These are phyloP conservation scores for Carpatolechia fugitivella DNA, from an alignment of 2,888 invertebrate species.

Conservation along the genomic window DNA sequence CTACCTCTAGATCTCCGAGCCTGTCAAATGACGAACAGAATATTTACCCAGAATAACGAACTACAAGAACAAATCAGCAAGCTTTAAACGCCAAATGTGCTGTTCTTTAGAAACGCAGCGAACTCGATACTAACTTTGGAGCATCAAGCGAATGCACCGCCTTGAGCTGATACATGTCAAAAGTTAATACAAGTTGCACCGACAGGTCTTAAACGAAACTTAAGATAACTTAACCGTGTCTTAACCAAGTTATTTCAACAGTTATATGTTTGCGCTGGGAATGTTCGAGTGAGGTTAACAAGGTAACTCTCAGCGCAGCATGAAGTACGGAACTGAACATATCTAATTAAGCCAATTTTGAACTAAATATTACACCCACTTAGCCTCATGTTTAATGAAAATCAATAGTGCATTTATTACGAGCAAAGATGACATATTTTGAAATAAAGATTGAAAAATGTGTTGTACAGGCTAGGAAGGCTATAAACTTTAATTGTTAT, in stretches of 20 bases:
- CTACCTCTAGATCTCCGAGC: too few species aligned
- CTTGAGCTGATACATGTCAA: conserved; percentile 39
- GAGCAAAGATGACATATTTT: too few species aligned
- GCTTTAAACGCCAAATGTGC: not conserved
- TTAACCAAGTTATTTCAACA: conserved; percentile 49
- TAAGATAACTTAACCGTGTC: conserved; percentile 33
- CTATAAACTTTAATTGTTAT: too few species aligned
- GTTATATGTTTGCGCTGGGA: conserved; percentile 33
- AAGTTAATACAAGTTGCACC: conserved; percentile 50
- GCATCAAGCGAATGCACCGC: conserved; percentile 30
- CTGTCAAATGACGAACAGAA: too few species aligned
- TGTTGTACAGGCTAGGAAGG: too few species aligned
- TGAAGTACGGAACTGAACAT: not conserved
- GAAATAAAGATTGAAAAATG: too few species aligned
- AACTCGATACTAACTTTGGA: conserved; percentile 26
- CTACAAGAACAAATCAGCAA: not conserved
- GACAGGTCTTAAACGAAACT: conserved; percentile 48
- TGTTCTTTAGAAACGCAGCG: conserved; percentile 14
- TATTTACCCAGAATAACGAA: too few species aligned
- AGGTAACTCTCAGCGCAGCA: conserved; percentile 14
- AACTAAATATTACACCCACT: too few species aligned
- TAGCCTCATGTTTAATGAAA: too few species aligned
- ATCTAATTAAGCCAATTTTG: too few species aligned
- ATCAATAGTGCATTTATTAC: conserved; percentile 34
- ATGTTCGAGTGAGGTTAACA: conserved; percentile 16